phyloP scores from a whole-genome alignment of 2,888 invertebrate species.

The Mesorhabditis sp. region DNA sequence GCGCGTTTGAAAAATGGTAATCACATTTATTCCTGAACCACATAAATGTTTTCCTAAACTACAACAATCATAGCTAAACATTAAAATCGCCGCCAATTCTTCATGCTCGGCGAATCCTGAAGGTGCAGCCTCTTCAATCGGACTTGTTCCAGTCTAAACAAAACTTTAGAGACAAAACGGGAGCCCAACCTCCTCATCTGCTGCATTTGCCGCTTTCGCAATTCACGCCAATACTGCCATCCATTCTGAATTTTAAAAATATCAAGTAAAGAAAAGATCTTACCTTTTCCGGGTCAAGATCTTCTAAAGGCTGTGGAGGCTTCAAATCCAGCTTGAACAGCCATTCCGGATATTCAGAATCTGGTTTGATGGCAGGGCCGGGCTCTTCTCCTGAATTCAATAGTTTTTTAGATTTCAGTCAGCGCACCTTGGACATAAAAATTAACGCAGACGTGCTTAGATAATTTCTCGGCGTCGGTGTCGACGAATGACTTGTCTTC shows the following conservation, averaged over 20 bases:
- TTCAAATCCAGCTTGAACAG: constrained; percentile 48
- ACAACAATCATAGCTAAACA: too few species aligned
- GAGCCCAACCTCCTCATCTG: constrained; percentile 19
- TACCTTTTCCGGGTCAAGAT: constrained; percentile 44
- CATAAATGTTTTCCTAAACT: too few species aligned
- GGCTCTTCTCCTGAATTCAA: constrained; percentile 58
- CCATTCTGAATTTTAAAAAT: constrained; percentile 26
- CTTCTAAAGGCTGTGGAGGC: constrained; percentile 41
- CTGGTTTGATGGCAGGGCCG: constrained; percentile 60
- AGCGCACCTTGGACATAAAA: constrained; percentile 44
- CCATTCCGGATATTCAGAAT: constrained; percentile 62
- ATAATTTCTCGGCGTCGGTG: constrained; percentile 47
- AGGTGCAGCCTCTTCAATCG: constrained; percentile 31
- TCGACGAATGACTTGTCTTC: constrained; percentile 53
- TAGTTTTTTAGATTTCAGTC: not conserved
- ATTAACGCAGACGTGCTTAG: constrained; percentile 51
- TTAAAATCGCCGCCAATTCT: constrained; percentile 13
- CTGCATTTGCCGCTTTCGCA: constrained; percentile 40
- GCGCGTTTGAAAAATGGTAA: too few species aligned
- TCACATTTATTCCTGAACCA: too few species aligned
- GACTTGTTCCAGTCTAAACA: not conserved
- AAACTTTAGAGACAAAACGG: not conserved
- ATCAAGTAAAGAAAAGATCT: not conserved
- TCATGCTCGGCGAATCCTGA: constrained; percentile 44
- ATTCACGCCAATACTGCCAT: constrained; percentile 52